A percentile compares a stretch with the other conserved stretches of the same genome.
These are phyloP conservation scores for Orbicella faveolata DNA, from an alignment of 64 coral and sea anemone species.

Conservation along the genomic window DNA sequence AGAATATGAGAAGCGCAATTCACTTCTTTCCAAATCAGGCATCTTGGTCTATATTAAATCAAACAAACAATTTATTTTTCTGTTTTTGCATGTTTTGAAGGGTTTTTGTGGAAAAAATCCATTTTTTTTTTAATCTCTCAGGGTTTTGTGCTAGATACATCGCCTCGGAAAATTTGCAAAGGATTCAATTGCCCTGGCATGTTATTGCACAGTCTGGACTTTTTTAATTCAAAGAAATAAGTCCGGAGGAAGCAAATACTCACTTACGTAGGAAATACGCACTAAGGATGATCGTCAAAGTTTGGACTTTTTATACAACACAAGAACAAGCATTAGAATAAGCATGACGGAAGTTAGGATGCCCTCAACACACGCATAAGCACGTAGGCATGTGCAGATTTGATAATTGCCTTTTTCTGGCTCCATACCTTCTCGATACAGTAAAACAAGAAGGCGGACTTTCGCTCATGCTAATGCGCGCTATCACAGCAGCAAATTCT, in stretches of 20 bases:
- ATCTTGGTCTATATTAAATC: not conserved
- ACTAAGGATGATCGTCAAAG: too few species aligned
- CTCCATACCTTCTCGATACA: conserved; percentile 16
- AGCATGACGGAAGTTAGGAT: too few species aligned
- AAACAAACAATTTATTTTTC: not conserved
- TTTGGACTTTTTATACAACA: too few species aligned
- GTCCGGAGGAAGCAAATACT: too few species aligned
- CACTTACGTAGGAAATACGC: too few species aligned
- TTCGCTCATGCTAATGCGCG: conserved; percentile 14
- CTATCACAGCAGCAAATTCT: conserved; percentile 20
- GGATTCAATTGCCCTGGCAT: not conserved
- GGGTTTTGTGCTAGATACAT: not conserved
- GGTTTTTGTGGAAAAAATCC: not conserved
- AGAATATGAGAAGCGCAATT: conserved; percentile 11
- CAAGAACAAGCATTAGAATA: too few species aligned
- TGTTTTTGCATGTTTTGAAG: not conserved
- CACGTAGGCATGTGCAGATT: not conserved
- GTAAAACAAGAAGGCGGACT: conserved; percentile 16
- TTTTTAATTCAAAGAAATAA: not conserved
- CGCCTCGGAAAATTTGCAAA: not conserved
- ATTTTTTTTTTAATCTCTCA: not conserved
- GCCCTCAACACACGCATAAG: not conserved
- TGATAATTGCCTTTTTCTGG: conserved; percentile 1
- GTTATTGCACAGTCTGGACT: not conserved
- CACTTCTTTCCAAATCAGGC: conserved; percentile 6